Evolutionary conservation across 1,140 invertebrate species (phyloP), one percentile per base, ranked within the genome.

Genomic region (Neodiprion fabricii): DNA sequence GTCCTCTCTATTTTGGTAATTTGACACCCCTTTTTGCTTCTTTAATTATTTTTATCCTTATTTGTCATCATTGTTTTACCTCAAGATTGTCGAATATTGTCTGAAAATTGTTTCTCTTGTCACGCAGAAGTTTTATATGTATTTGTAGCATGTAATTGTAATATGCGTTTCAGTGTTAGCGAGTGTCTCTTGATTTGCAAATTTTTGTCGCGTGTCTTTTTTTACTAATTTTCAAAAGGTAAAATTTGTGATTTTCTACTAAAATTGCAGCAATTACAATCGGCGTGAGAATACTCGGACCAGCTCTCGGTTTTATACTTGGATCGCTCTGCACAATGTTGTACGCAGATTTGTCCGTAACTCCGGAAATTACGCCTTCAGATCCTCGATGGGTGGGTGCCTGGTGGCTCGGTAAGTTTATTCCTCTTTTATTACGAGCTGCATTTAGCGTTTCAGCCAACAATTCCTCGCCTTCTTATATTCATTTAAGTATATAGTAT

Each of bases 1-100:
- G 96, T 68, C 96, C 96, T n/a, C 91, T 97, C 75, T 98, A 98
- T 88, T 97, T 97, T 88, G 95, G 95, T 96, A 87, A 93, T 90
- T 90, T 2, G 4, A 7, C 7, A 66, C 61, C 12, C 49, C 21
- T 23, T 72, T 70, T 61, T 17, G 76, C 77, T 74, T 77, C 23
- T 17, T 69, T 74, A 9, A 67, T 67, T 61, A 72, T 75, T 70
- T 48, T 48, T 10, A 48, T 47, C 48, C 17, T 73, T 69, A 67
- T 67, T 71, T 1, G 1, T 40, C 28, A 40, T 40, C 28, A 40
- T 40, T 40, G 1, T 40, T 40, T 5, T 40, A 21, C 17, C 17
- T 21, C 17, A 21, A 21, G 17, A 21, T 21, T 21, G 17, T 21
- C 17, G 28, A 40, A 40, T 40, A 40, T 40, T 40, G 5, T 40